Evolutionary conservation across 2,113 vertebrate genomes (phyloP), one percentile per base, ranked within the genome.

Genomic region (Nannospalax galili): DNA sequence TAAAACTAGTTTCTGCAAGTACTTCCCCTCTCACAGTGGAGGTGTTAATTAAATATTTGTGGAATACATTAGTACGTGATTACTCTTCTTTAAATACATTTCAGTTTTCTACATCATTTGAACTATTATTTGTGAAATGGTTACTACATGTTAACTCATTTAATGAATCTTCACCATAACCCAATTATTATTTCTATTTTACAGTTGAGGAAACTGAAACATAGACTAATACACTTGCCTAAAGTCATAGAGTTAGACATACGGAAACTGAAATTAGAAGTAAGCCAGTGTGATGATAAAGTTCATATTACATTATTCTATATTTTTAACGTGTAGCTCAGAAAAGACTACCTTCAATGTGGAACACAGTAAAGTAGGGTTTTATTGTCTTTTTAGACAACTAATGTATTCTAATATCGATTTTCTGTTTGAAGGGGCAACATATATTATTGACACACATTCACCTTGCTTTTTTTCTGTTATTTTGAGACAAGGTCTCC

Each of bases 31-130:
- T 37, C 42, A 77, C 5, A 16, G 12, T 70, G 75, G 28, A 75
- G 16, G 14, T 24, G 69, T 40, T 64, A 75, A 74, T 28, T 65
- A 79, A 88, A 79, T 79, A 65, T 14, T 84, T 64, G 12, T 22
- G 12, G 52, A 75, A 58, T 70, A 42, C 52, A 45, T 60, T 35
- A 90, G 45, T 28, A 11, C 60, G 58, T 81, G 26, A 28, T 42
- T 91, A 58, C 37, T 90, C 16, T 86, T 86, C 81, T 93, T 75
- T 81, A 74, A 90, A 60, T 73, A 81, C 52, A 82, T 60, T 87
- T 9, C 28, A 45, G 12, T 69, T 91, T 84, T 88, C 52, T 32
- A 88, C 16, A 40, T 75, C 20, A 81, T 52, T 65, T 90, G 8
- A 62, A 95, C 81, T 52, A 91, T 28, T 81, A 75, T 86, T 86